These are phyloP conservation scores for Liodrosophila aerea DNA, from an alignment of 2,888 invertebrate species.

Conservation along the genomic window DNA sequence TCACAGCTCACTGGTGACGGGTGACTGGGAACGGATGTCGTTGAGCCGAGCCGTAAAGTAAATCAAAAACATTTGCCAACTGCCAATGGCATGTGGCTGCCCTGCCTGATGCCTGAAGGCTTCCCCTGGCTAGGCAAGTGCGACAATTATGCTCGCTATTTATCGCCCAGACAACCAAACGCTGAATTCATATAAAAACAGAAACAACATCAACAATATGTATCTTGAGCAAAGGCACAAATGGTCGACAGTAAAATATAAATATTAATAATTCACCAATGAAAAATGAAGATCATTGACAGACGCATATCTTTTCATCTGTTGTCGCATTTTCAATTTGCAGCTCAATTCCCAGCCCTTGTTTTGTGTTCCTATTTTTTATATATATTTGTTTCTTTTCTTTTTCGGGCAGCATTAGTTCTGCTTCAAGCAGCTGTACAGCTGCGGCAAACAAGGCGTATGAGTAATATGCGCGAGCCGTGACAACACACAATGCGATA, in stretches of 20 bases:
- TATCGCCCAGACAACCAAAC: constrained; percentile 47
- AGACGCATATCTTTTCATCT: constrained; percentile 16
- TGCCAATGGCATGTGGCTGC: constrained; percentile 50
- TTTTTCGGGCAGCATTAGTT: neutral
- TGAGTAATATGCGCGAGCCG: constrained; percentile 53
- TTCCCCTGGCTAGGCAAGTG: constrained; percentile 1
- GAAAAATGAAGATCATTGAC: constrained; percentile 43
- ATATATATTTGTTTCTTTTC: too few species aligned
- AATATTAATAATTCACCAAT: constrained; percentile 37
- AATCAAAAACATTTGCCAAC: constrained; percentile 64
- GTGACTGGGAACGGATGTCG: neutral
- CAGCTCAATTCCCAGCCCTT: neutral
- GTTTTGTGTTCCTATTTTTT: too few species aligned
- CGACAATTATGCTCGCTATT: constrained; percentile 63
- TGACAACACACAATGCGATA: constrained; percentile 1
- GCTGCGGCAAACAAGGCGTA: constrained; percentile 49
- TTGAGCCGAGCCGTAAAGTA: constrained; percentile 44
- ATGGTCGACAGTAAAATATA: constrained; percentile 18
- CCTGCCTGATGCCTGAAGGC: neutral
- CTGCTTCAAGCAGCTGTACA: constrained; percentile 10
- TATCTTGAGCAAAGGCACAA: constrained; percentile 1
- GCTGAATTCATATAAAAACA: constrained; percentile 23
- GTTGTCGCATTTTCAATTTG: constrained; percentile 20
- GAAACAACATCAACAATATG: neutral
- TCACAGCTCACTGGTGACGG: too few species aligned